Base-by-base conservation (phyloP, 2,888 invertebrate species). In the Conus canariensis region DNA sequence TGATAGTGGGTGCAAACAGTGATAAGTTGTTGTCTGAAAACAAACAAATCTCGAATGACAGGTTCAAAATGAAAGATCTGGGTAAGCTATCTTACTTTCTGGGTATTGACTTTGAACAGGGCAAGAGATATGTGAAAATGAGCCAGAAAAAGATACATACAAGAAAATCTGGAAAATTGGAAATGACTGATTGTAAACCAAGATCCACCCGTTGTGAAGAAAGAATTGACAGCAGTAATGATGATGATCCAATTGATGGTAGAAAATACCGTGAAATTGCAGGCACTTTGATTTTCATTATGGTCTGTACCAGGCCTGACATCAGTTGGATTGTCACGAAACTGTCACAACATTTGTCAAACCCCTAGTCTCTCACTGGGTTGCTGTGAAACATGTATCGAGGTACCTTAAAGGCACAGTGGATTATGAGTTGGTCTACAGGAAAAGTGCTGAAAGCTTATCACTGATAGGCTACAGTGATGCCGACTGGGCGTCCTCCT, bases 61-160 rank as follows among this genome's bases (percentile, higher is more conserved):
- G 30, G 5, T 45, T 45, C 77, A 25, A 90, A 30, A 92, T 92
- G 92, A 92, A 92, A 90, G 92, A 92, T 85, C 83, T 91, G 0
- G 92, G 91, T 6, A 87, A 80, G 30, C 60, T 91, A 6, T 82
- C 83, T 70, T 90, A 64, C 10, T 91, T 92, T 83, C 88, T 92
- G 45, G 91, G 90, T 22, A 91, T 92, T 82, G 87, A 90, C 12
- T 91, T 92, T 88, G 64, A 87, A 25, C 85, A 60, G 45, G 77
- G 77, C 9, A 25, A 77, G 25, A 30, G 77, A 2, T 77, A 77
- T 77, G 30, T 77, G 25, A 3, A 77, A 25, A 77, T 77, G 77
- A 77, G 30, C 77, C 25, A 77, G 19, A 77, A 77, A 77, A 30
- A 77, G 25, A 9, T 25, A 77, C 25, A 77, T 5, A n/a, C 1